Evolutionary conservation across 2,888 invertebrate species (phyloP).

Genomic region (Aphidius colemani): DNA sequence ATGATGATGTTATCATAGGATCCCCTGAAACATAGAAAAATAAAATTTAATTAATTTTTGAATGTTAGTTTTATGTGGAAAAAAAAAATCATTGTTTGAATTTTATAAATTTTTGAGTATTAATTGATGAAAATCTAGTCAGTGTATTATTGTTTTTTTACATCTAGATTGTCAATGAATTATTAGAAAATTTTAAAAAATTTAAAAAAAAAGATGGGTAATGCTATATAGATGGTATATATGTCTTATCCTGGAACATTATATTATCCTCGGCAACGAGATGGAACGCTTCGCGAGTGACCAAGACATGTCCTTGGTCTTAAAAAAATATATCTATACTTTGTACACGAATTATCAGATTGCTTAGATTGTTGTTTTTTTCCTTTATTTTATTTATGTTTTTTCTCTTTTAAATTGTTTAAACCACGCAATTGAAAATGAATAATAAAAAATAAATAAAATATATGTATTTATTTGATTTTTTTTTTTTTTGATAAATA

Average conservation of each 20-base stretch:
- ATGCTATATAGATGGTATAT: conserved; percentile 27
- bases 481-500: not conserved
- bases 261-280: conserved; percentile 59
- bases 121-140: not conserved
- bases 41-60: not conserved
- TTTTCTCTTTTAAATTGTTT: conserved; percentile 16
- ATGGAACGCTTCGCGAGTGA: conserved; percentile 50
- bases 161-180: not conserved
- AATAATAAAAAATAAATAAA: conserved; percentile 15
- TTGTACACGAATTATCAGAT: conserved; percentile 24
- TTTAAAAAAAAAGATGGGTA: conserved; percentile 14
- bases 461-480: not conserved
- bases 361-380: conserved; percentile 28
- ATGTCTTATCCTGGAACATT: conserved; percentile 51
- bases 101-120: not conserved
- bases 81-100: not conserved
- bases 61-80: not conserved
- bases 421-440: conserved; percentile 8
- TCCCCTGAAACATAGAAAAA: conserved; percentile 54
- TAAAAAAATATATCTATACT: conserved; percentile 17
- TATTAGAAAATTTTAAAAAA: not conserved
- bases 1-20: conserved; percentile 60
- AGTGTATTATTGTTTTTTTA: not conserved
- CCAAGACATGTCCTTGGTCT: conserved; percentile 28
- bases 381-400: not conserved